Conservation (phyloP, 2,888 invertebrate species). For the Clanis bilineata region DNA sequence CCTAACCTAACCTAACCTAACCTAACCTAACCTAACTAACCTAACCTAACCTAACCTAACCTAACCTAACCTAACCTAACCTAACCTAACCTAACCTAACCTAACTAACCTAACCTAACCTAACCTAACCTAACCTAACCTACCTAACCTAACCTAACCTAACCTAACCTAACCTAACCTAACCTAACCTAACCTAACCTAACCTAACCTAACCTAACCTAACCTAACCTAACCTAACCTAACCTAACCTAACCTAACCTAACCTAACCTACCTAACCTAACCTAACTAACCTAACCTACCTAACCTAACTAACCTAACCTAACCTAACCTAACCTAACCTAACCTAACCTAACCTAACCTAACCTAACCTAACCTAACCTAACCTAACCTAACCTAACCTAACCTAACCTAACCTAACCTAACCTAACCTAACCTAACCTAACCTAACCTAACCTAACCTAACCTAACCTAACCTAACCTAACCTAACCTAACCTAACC, state of each 20-base stretch:
- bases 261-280: constrained; percentile 29
- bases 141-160: constrained; percentile 21
- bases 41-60: constrained; percentile 27
- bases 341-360: constrained; percentile 27
- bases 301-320: constrained; percentile 24
- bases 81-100: constrained; percentile 24
- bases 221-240: constrained; percentile 22
- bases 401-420: constrained; percentile 25
- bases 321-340: constrained; percentile 22
- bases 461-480: constrained; percentile 17
- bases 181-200: constrained; percentile 20
- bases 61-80: constrained; percentile 24
- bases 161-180: constrained; percentile 21
- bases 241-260: constrained; percentile 29
- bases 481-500: constrained; percentile 20
- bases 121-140: constrained; percentile 25
- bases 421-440: constrained; percentile 25
- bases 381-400: constrained; percentile 23
- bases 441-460: constrained; percentile 20
- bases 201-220: constrained; percentile 22
- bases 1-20: constrained; percentile 28
- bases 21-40: constrained; percentile 29
- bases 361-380: constrained; percentile 27
- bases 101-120: constrained; percentile 24
- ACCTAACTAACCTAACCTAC: constrained; percentile 28